Evolutionary conservation across 2,888 invertebrate genomes (phyloP), one percentile per base, ranked within the genome.

Genomic region (Cryptocephalus primarius): DNA sequence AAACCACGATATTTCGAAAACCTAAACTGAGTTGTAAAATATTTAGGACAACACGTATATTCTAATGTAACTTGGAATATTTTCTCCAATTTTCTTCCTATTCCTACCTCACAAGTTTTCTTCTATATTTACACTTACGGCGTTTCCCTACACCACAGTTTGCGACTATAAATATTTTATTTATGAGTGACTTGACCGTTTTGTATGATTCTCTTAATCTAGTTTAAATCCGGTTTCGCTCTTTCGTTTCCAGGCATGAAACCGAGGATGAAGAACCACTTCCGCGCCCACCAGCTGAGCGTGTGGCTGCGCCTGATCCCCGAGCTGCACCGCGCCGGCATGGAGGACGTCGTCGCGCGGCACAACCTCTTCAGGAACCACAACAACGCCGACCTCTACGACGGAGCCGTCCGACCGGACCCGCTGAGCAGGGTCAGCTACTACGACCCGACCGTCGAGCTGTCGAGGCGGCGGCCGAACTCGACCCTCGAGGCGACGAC

Each of bases 281-380:
- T 90, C 72, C 79, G 94, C 42, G 92, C 94, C 1, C 93, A 94
- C 70, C 92, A 94, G 66, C 76, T 95, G 43, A 93, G 94, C 41
- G 89, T 95, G 40, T 96, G 96, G 96, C 72, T 94, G 8, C 85
- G 94, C 8, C 78, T 95, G 8, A 88, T 96, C 41, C 95, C 95
- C 0, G 93, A 94, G 67, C 76, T 90, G 0, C 89, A 90, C 66
- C 75, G 88, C 45, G 85, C 88, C 0, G 89, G 89, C 4, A 89
- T 89, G 88, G 89, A 88, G 62, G 89, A 89, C 68, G 88, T 88
- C 8, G 85, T 87, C 39, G 83, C 86, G 1, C 75, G 86, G 41
- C 90, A 92, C 72, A 93, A 94, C 71, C 78, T 92, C 55, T 89
- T 94, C 71, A 80, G 85, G 55, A 86, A 90, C 72, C 87, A 91